Percentiles rank a stretch among this genome's conserved stretches.
Conservation (phyloP, 2,113 vertebrate species). For the Plecotus auritus region DNA sequence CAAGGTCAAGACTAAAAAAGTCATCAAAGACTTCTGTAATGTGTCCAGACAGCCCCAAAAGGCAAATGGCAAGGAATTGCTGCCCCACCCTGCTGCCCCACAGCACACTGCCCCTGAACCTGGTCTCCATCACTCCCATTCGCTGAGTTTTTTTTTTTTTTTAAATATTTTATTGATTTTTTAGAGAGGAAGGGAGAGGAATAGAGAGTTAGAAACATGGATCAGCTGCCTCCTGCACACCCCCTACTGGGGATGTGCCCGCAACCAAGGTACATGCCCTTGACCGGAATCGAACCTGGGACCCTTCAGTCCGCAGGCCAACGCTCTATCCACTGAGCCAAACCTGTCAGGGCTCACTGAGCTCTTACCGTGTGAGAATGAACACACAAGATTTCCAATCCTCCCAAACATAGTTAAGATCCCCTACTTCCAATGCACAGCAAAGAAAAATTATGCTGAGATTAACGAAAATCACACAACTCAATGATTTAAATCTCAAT, state of each 20-base stretch:
- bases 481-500: not conserved
- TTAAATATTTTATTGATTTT: no score
- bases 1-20: not conserved
- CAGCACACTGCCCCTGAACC: not conserved
- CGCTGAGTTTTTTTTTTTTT: no score
- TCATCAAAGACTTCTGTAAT: rapidly evolving
- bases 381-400: not conserved
- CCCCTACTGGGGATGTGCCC: no score
- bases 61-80: not conserved
- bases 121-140: rapidly evolving
- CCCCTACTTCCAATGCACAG: not conserved
- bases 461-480: not conserved
- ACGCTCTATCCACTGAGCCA: no score
- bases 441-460: not conserved
- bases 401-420: rapidly evolving
- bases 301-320: no score
- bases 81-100: not conserved
- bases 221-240: no score
- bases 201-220: no score
- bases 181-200: no score
- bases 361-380: not conserved
- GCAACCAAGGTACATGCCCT: no score
- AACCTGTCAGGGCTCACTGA: no score
- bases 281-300: no score
- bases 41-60: not conserved